These are phyloP conservation scores for Druon quercuslanigerum DNA, from an alignment of 1,140 invertebrate genomes.

Conservation along the genomic window DNA sequence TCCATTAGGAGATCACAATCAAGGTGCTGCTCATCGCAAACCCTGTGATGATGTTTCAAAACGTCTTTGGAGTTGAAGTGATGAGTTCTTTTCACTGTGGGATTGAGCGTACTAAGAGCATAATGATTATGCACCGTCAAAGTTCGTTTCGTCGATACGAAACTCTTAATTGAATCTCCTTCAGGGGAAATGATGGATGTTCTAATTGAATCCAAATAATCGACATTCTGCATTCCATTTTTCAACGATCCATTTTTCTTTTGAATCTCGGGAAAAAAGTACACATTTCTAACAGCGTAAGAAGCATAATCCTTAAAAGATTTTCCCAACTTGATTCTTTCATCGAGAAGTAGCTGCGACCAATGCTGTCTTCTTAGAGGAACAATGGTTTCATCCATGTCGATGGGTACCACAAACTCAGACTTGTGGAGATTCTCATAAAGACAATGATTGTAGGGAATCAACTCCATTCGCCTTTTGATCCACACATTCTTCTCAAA, in stretches of 20 bases:
- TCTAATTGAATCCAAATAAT: constrained; percentile 75
- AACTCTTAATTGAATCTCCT: constrained; percentile 83
- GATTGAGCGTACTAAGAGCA: constrained; percentile 78
- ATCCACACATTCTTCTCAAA: constrained; percentile 80
- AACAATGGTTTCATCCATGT: constrained; percentile 84
- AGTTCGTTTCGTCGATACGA: constrained; percentile 80
- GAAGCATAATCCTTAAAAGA: constrained; percentile 76
- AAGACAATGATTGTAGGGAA: constrained; percentile 86
- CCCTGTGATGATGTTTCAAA: constrained; percentile 67
- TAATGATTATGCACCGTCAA: constrained; percentile 87
- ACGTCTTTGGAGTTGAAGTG: constrained; percentile 66
- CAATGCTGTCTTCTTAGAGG: constrained; percentile 78
- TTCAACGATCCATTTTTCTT: constrained; percentile 48
- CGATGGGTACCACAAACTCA: constrained; percentile 81
- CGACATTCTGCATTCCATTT: constrained; percentile 59
- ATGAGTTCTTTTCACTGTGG: constrained; percentile 75
- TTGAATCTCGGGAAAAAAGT: constrained; percentile 77
- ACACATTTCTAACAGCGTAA: constrained; percentile 81
- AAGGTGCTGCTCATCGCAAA: constrained; percentile 63
- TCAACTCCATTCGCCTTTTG: constrained; percentile 81
- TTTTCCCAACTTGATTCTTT: constrained; percentile 60
- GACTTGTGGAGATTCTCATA: constrained; percentile 81
- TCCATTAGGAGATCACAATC: constrained; percentile 68
- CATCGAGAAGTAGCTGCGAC: constrained; percentile 72
- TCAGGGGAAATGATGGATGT: constrained; percentile 78